These are phyloP conservation scores for Astatotilapia flaviijosephi DNA, from an alignment of 2,113 vertebrate species.

Conservation along the genomic window DNA sequence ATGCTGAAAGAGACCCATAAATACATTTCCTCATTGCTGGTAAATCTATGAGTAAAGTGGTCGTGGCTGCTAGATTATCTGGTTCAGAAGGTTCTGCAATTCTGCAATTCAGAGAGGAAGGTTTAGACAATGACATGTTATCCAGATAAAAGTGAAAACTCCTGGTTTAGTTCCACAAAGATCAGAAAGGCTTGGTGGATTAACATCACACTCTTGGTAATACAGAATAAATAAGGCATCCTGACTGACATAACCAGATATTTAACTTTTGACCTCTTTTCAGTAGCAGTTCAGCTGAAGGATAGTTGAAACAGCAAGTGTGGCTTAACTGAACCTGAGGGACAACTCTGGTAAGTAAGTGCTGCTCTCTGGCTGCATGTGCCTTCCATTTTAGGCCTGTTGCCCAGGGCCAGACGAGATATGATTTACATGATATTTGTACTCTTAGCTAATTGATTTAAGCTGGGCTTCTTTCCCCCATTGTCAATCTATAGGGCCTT, in stretches of 20 bases:
- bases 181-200: neutral
- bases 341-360: constrained; percentile 34
- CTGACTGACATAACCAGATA: neutral
- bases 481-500: constrained; percentile 58
- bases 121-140: neutral
- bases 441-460: constrained; percentile 76
- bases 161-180: neutral
- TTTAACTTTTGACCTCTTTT: neutral
- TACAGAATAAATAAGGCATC: neutral
- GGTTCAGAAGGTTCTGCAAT: neutral
- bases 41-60: neutral
- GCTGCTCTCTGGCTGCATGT: constrained; percentile 1
- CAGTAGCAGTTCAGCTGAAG: neutral
- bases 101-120: neutral
- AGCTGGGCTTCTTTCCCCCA: constrained; percentile 44
- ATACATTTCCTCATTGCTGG: neutral
- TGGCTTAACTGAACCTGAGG: neutral
- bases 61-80: neutral
- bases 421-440: constrained; percentile 69
- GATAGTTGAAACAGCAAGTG: neutral
- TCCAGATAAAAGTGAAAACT: neutral
- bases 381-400: neutral
- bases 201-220: neutral
- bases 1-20: neutral
- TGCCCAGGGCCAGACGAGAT: constrained; percentile 2